phyloP scores from a whole-genome alignment of 2,888 invertebrate species.

The Nycteola revayana region DNA sequence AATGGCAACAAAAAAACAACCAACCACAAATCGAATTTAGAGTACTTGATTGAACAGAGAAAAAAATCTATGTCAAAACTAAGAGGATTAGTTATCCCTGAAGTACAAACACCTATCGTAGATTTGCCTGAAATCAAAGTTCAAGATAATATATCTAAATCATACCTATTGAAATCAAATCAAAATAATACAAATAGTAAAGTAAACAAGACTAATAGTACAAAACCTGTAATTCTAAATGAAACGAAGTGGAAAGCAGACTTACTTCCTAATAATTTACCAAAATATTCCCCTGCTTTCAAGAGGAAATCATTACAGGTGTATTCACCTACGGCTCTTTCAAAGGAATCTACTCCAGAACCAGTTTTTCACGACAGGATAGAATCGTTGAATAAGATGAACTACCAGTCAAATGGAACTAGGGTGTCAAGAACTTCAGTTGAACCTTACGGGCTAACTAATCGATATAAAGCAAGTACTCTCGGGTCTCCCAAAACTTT shows the following conservation, averaged over 20 bases:
- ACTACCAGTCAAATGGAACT: conserved; percentile 41
- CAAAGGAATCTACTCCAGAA: conserved; percentile 76
- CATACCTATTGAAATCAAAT: conserved; percentile 64
- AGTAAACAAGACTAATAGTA: conserved; percentile 49
- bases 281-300: conserved; percentile 92
- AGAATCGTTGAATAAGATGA: conserved; percentile 50
- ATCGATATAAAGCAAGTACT: conserved; percentile 38
- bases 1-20: conserved; percentile 58
- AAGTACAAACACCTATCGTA: conserved; percentile 84
- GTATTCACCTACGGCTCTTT: conserved; percentile 73
- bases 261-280: conserved; percentile 79
- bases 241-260: conserved; percentile 72
- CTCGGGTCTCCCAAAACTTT: conserved; percentile 38
- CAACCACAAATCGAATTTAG: conserved; percentile 85
- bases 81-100: conserved; percentile 94
- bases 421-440: conserved; percentile 49
- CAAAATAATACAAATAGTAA: conserved; percentile 52
- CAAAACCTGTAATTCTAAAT: conserved; percentile 53
- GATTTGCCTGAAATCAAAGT: conserved; percentile 93
- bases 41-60: conserved; percentile 90
- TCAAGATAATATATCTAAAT: conserved; percentile 79
- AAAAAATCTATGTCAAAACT: conserved; percentile 91
- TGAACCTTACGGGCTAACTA: conserved; percentile 48
- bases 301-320: conserved; percentile 88
- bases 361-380: conserved; percentile 58